phyloP scores from a whole-genome alignment of 1,140 invertebrate species.

The Drosophila littoralis region DNA sequence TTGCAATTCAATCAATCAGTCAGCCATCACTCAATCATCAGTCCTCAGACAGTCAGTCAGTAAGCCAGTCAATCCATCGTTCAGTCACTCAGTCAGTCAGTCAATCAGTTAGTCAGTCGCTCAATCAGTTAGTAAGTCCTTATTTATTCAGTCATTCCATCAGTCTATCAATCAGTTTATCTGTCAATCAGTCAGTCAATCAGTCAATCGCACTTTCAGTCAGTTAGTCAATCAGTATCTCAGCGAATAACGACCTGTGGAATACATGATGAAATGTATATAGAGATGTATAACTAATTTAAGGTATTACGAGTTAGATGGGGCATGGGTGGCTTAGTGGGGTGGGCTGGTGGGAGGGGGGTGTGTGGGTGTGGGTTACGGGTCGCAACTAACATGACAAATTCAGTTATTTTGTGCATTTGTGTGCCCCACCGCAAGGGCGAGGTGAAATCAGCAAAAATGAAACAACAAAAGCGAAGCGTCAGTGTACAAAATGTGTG shows the following conservation, averaged over 20 bases:
- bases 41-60: not conserved
- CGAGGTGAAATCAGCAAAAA: constrained; percentile 43
- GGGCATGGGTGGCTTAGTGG: too few species aligned
- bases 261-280: not conserved
- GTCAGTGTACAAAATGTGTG: constrained; percentile 11
- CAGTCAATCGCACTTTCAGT: not conserved
- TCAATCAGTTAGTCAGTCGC: not conserved
- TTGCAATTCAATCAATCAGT: not conserved
- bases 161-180: too few species aligned
- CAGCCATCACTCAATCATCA: not conserved
- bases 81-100: not conserved
- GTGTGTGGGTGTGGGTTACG: not conserved
- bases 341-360: not conserved
- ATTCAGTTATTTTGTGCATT: constrained; percentile 24
- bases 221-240: not conserved
- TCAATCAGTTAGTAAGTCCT: not conserved
- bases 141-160: too few species aligned
- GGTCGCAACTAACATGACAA: constrained; percentile 20
- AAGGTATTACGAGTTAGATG: not conserved
- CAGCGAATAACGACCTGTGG: too few species aligned
- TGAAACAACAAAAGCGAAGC: constrained; percentile 47
- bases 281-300: not conserved
- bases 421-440: not conserved
- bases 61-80: not conserved
- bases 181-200: not conserved